Percentiles rank a stretch among this genome's conserved stretches.
phyloP scores from a whole-genome alignment of 2,888 invertebrate genomes.

The Drosophila borealis region DNA sequence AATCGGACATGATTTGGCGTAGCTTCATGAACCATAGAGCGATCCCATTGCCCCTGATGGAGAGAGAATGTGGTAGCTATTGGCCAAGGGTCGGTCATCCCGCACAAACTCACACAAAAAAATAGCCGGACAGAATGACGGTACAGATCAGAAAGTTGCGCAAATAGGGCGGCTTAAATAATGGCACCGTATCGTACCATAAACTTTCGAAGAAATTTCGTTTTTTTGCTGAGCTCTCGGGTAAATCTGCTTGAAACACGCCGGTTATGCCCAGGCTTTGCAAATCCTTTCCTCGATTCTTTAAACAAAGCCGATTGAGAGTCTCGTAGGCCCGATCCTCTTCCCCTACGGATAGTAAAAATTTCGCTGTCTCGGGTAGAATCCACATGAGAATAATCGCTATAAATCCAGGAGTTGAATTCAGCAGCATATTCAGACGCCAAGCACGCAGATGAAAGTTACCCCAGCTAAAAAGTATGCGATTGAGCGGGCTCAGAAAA shows the following conservation, averaged over 20 bases:
- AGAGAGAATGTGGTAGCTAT: background rate
- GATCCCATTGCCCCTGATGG: constrained; percentile 36
- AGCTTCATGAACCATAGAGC: constrained; percentile 28
- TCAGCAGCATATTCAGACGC: constrained; percentile 33
- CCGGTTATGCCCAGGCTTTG: constrained; percentile 34
- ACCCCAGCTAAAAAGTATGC: background rate
- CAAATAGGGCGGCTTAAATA: constrained; percentile 19
- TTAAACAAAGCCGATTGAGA: constrained; percentile 32
- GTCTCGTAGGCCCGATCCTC: constrained; percentile 24
- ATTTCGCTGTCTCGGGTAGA: constrained; percentile 59
- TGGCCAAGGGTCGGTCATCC: too few relatives aligned
- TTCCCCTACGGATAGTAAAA: constrained; percentile 22
- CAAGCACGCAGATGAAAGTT: constrained; percentile 33
- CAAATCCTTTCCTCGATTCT: constrained; percentile 35
- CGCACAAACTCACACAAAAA: constrained; percentile 37
- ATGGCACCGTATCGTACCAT: constrained; percentile 19
- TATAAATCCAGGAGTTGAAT: constrained; percentile 19
- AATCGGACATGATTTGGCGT: background rate
- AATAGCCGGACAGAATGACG: constrained; percentile 1
- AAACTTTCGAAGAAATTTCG: background rate
- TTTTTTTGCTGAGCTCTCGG: accelerated
- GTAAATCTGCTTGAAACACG: constrained; percentile 9
- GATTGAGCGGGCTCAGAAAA: constrained; percentile 12
- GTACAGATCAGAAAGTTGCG: background rate
- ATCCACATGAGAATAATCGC: background rate